These are phyloP conservation scores for Campaea margaritaria DNA, from an alignment of 2,888 invertebrate genomes.

Conservation along the genomic window DNA sequence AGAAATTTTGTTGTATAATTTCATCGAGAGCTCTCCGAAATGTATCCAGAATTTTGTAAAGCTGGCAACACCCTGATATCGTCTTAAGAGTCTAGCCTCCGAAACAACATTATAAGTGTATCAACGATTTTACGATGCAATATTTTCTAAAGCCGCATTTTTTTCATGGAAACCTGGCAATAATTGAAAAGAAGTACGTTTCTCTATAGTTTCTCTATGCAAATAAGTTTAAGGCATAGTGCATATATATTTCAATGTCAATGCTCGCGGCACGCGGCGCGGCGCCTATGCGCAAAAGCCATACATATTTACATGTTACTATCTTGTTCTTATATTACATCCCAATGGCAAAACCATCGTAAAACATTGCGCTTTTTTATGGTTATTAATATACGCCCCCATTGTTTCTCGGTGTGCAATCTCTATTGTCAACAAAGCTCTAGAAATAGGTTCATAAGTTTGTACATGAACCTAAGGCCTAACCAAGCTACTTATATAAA, in stretches of 20 bases:
- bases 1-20: too few relatives aligned
- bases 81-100: not conserved
- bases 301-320: too few relatives aligned
- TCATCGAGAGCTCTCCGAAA: too few relatives aligned
- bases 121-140: not conserved
- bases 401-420: slow-evolving; percentile 43
- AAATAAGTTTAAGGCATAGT: not conserved
- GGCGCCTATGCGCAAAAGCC: slow-evolving; percentile 20
- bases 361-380: slow-evolving; percentile 37
- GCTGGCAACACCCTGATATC: too few relatives aligned
- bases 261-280: slow-evolving; percentile 35
- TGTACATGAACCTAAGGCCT: too few relatives aligned
- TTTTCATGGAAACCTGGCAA: slow-evolving; percentile 2
- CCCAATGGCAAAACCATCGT: too few relatives aligned
- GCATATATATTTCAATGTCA: slow-evolving; percentile 32
- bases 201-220: slow-evolving; percentile 13
- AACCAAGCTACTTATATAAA: too few relatives aligned
- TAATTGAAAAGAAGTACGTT: not conserved
- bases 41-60: too few relatives aligned
- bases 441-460: not conserved
- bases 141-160: slow-evolving; percentile 1
- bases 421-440: slow-evolving; percentile 21
- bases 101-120: not conserved
- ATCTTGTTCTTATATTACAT: too few relatives aligned
- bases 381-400: slow-evolving; percentile 33